Percentiles rank a stretch among this genome's conserved stretches.
These are phyloP conservation scores for Cariama cristata DNA, from an alignment of 2,113 vertebrate species.

Conservation along the genomic window DNA sequence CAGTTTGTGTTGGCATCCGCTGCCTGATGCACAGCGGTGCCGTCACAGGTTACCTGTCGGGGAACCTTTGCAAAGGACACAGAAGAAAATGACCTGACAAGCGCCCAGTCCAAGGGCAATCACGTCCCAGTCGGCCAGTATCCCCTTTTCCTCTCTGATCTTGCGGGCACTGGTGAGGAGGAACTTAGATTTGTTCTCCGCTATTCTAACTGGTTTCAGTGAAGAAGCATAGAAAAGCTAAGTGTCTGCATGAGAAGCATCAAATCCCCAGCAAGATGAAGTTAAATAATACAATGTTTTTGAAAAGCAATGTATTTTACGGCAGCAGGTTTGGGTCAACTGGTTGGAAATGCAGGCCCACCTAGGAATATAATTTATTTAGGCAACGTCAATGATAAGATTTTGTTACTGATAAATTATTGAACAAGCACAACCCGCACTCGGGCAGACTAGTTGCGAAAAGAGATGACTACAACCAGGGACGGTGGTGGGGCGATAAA, in stretches of 20 bases:
- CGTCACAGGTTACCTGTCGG: not conserved
- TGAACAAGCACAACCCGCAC: not conserved
- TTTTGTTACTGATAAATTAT: not conserved
- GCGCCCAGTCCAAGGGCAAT: not conserved
- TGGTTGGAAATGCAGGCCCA: not conserved
- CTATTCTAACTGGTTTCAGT: not conserved
- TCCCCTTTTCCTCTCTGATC: not conserved
- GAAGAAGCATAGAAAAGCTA: not conserved
- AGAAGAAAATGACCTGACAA: not conserved
- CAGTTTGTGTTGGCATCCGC: not conserved
- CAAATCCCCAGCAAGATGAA: not conserved
- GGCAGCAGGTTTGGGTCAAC: not conserved
- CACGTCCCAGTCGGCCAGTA: no score
- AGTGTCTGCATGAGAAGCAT: not conserved
- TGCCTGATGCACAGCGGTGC: not conserved
- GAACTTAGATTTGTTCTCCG: not conserved
- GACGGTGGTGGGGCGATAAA: rapidly evolving
- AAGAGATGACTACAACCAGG: not conserved
- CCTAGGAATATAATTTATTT: not conserved
- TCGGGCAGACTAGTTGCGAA: no score
- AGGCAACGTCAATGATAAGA: not conserved
- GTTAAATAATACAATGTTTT: not conserved
- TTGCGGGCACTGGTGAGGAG: not conserved
- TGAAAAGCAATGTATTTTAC: not conserved
- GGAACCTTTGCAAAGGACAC: not conserved